These are phyloP conservation scores for Passerina amoena DNA, from an alignment of 2,113 vertebrate genomes.

Conservation along the genomic window DNA sequence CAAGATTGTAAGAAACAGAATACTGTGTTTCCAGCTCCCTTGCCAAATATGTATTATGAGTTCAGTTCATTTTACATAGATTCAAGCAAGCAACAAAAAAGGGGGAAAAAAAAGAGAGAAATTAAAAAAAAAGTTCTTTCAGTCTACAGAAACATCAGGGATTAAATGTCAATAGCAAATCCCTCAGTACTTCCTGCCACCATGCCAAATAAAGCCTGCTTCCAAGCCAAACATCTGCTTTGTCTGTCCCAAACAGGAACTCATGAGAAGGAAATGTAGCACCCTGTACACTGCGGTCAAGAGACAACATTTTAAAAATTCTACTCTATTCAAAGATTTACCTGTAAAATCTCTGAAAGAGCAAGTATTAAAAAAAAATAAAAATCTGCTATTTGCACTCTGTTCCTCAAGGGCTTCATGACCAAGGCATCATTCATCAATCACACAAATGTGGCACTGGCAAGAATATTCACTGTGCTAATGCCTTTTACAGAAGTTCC, in stretches of 20 bases:
- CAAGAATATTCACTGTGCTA: slow-evolving; percentile 20
- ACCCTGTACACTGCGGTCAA: slow-evolving; percentile 18
- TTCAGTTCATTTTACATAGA: slow-evolving; percentile 51
- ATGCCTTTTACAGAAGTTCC: slow-evolving; percentile 57
- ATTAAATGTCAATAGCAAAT: slow-evolving; percentile 69
- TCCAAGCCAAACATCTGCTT: slow-evolving; percentile 69
- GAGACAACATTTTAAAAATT: slow-evolving; percentile 28
- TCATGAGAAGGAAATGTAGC: slow-evolving; percentile 39
- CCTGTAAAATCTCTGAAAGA: slow-evolving; percentile 10
- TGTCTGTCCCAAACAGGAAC: slow-evolving; percentile 69
- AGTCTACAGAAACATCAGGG: slow-evolving; percentile 59
- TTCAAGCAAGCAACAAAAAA: not conserved
- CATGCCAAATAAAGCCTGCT: slow-evolving; percentile 42
- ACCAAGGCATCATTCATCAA: slow-evolving; percentile 41
- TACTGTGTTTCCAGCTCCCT: slow-evolving; percentile 38
- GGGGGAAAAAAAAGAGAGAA: not conserved
- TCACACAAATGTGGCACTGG: slow-evolving; percentile 21
- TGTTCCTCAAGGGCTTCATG: slow-evolving; percentile 9
- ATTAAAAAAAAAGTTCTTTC: not conserved
- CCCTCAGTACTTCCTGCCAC: slow-evolving; percentile 60
- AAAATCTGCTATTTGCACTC: not conserved
- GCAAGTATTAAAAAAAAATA: not conserved
- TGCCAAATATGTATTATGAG: slow-evolving; percentile 20
- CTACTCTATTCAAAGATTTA: not conserved
- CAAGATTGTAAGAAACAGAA: slow-evolving; percentile 51